Evolutionary conservation across 2,888 invertebrate species (phyloP).

Genomic region (Pimpla rufipes): DNA sequence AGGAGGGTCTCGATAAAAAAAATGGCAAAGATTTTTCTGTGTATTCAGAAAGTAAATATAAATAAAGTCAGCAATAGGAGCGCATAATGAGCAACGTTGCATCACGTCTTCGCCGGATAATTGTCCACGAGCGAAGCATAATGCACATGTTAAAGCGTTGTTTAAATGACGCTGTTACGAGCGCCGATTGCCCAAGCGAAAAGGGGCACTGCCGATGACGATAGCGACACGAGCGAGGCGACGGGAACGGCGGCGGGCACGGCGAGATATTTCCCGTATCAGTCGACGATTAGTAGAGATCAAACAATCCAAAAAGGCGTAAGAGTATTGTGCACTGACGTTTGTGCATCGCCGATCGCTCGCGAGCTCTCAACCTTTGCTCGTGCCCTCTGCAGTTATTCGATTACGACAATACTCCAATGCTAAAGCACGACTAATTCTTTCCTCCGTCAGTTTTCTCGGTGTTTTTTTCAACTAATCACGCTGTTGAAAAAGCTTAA

Average conservation of each 20-base stretch:
- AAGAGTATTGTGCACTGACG: not conserved
- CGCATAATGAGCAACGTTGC: too few species aligned
- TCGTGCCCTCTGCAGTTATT: constrained; percentile 43
- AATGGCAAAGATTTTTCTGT: too few species aligned
- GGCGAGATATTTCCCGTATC: not conserved
- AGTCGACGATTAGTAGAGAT: constrained; percentile 4
- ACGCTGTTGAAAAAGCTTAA: too few species aligned
- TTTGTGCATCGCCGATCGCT: not conserved
- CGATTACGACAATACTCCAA: constrained; percentile 51
- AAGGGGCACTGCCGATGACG: not conserved
- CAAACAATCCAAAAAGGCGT: not conserved
- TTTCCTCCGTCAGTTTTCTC: too few species aligned
- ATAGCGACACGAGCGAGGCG: not conserved
- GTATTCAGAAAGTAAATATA: too few species aligned
- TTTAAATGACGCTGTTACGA: constrained; percentile 10
- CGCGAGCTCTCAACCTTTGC: constrained; percentile 62
- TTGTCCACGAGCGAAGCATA: not conserved
- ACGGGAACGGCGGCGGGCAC: too few species aligned
- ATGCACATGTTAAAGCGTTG: constrained; percentile 14
- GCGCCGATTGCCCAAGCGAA: constrained; percentile 4
- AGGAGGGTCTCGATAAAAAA: too few species aligned
- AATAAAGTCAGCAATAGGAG: too few species aligned
- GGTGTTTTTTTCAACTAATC: too few species aligned
- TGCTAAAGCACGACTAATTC: not conserved
- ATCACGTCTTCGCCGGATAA: not conserved